A percentile compares a stretch with the other conserved stretches of the same genome.
phyloP scores from a whole-genome alignment of 1,140 invertebrate genomes.

The Atta texana region DNA sequence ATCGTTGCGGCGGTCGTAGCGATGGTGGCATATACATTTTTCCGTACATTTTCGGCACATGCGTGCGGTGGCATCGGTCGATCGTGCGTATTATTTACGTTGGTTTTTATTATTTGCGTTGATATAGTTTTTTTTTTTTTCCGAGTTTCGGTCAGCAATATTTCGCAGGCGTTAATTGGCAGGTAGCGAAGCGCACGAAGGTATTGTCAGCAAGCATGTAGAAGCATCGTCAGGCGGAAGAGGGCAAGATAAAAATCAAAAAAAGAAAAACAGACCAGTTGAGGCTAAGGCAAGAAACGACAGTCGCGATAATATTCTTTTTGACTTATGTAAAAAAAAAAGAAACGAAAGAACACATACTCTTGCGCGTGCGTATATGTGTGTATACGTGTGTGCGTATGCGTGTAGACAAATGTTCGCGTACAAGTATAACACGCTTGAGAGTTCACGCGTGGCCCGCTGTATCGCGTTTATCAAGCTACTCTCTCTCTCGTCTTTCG shows the following conservation, averaged over 20 bases:
- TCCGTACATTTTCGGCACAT: slow-evolving; percentile 59
- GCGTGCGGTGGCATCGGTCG: slow-evolving; percentile 71
- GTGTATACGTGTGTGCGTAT: background rate
- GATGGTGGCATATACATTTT: slow-evolving; percentile 68
- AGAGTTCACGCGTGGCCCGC: background rate
- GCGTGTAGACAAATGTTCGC: background rate
- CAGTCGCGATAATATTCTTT: slow-evolving; percentile 71
- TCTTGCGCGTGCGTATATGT: background rate
- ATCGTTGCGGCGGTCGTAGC: slow-evolving; percentile 62
- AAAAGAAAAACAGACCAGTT: slow-evolving; percentile 87
- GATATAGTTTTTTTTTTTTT: slow-evolving; percentile 73
- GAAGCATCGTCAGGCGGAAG: slow-evolving; percentile 87
- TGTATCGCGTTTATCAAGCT: slow-evolving; percentile 1
- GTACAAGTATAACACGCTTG: background rate
- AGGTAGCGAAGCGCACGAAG: slow-evolving; percentile 86
- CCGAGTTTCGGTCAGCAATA: slow-evolving; percentile 72
- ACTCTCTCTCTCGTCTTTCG: background rate
- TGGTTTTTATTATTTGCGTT: slow-evolving; percentile 75
- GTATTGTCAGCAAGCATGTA: slow-evolving; percentile 87
- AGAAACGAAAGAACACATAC: slow-evolving; percentile 34
- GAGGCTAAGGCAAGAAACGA: slow-evolving; percentile 83
- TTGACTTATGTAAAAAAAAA: slow-evolving; percentile 44
- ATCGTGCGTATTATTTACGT: slow-evolving; percentile 76
- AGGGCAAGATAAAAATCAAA: slow-evolving; percentile 87
- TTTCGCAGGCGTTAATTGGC: slow-evolving; percentile 86